Conservation (phyloP, 2,797 vertebrate species). For the Hephaestus fuliginosus region DNA sequence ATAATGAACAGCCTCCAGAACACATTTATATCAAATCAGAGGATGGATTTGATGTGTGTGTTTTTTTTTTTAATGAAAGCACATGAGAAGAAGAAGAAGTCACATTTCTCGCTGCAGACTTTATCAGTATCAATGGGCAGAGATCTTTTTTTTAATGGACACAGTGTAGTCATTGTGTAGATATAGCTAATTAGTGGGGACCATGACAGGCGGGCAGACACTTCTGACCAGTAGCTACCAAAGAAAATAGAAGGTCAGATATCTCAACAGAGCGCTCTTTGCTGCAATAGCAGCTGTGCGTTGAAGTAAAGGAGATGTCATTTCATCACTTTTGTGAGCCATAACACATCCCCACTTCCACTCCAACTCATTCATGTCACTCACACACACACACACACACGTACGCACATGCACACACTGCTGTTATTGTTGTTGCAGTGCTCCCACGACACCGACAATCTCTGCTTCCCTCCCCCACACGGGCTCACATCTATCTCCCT, state of each 20-base stretch:
- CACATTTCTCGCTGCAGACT: conserved; percentile 25
- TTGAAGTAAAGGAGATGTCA: conserved; percentile 87
- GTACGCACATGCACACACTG: conserved; percentile 79
- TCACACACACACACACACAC: conserved; percentile 66
- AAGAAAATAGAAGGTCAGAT: conserved; percentile 83
- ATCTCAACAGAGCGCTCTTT: conserved; percentile 80
- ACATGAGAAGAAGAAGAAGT: conserved; percentile 28
- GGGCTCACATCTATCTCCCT: conserved; percentile 82
- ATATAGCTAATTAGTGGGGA: conserved; percentile 70
- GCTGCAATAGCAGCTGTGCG: conserved; percentile 86
- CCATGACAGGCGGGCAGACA: conserved; percentile 76
- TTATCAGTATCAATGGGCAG: conserved; percentile 45
- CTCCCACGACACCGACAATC: conserved; percentile 89
- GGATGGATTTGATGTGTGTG: conserved; percentile 19
- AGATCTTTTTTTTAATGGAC: conserved; percentile 56
- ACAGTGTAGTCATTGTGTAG: conserved; percentile 65
- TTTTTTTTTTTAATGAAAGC: conserved; percentile 1
- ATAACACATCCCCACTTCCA: conserved; percentile 84
- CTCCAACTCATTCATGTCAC: conserved; percentile 78
- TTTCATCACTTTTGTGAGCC: conserved; percentile 89
- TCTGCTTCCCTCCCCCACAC: conserved; percentile 85
- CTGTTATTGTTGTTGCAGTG: conserved; percentile 90
- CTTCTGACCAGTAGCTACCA: conserved; percentile 72
- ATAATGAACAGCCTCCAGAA: conserved; percentile 37
- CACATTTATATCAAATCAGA: conserved; percentile 21